These are phyloP conservation scores for Pica pica DNA, from an alignment of 2,113 vertebrate genomes.

Conservation along the genomic window DNA sequence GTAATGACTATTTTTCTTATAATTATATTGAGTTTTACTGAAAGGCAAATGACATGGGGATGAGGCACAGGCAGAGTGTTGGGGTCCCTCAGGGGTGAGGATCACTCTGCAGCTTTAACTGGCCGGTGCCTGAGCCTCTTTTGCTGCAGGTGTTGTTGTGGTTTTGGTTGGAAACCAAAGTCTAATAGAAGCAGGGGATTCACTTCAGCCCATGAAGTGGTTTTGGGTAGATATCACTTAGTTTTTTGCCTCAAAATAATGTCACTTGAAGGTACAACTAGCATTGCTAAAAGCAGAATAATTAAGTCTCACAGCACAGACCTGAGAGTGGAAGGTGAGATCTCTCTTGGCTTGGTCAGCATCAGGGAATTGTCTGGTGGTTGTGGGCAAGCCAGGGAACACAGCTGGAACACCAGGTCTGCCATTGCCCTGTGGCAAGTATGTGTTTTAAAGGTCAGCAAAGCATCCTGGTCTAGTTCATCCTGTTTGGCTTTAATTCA, in stretches of 20 bases:
- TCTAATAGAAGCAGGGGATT: background rate
- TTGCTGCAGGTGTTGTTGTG: background rate
- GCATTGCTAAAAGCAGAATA: background rate
- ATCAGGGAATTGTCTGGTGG: background rate
- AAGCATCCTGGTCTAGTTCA: background rate
- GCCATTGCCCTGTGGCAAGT: background rate
- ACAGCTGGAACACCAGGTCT: background rate
- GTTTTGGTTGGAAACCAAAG: background rate
- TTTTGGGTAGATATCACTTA: background rate
- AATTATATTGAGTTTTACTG: background rate
- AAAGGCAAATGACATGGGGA: background rate
- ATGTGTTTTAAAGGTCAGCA: background rate
- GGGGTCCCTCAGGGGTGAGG: background rate
- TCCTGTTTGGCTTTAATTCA: background rate
- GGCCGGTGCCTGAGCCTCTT: background rate
- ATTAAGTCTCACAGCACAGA: background rate
- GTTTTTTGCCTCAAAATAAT: background rate
- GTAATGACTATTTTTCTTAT: conserved; percentile 51
- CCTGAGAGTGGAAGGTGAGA: background rate
- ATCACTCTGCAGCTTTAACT: background rate
- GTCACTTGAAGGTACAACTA: background rate
- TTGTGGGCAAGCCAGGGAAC: background rate
- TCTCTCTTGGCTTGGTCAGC: background rate
- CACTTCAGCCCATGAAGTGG: background rate
- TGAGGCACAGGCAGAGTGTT: background rate